phyloP scores from a whole-genome alignment of 2,888 invertebrate genomes.

The Eupithecia tripunctaria region DNA sequence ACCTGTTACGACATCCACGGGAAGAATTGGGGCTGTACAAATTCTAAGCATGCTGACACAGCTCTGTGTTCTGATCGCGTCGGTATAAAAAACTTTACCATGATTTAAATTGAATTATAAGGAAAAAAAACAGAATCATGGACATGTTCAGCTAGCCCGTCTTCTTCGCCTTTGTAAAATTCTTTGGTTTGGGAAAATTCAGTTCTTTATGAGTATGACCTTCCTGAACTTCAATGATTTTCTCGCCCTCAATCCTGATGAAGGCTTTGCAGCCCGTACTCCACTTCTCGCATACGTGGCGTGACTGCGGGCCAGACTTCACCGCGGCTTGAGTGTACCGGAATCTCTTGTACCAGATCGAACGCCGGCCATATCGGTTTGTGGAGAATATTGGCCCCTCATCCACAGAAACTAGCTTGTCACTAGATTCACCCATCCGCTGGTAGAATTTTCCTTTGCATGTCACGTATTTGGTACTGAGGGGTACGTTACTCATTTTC shows the following conservation, averaged over 20 bases:
- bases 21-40: no score
- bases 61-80: no score
- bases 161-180: not conserved
- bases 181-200: not conserved
- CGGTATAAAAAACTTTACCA: no score
- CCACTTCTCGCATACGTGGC: constrained; percentile 48
- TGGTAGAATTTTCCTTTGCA: constrained; percentile 17
- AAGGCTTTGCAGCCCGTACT: constrained; percentile 28
- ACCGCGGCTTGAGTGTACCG: constrained; percentile 14
- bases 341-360: no score
- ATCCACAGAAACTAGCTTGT: not conserved
- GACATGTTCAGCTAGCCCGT: not conserved
- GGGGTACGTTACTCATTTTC: not conserved
- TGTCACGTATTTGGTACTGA: constrained; percentile 1
- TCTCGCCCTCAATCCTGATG: constrained; percentile 11
- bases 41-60: no score
- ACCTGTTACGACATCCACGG: no score
- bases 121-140: no score
- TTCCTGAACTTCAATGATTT: constrained; percentile 17
- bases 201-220: constrained; percentile 19
- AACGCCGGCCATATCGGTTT: no score
- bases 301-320: not conserved
- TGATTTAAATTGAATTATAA: no score
- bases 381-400: no score
- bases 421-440: not conserved